Percentiles rank a stretch among this genome's conserved stretches.
phyloP scores from a whole-genome alignment of 2,888 invertebrate genomes.

The Leucophenga montana region DNA sequence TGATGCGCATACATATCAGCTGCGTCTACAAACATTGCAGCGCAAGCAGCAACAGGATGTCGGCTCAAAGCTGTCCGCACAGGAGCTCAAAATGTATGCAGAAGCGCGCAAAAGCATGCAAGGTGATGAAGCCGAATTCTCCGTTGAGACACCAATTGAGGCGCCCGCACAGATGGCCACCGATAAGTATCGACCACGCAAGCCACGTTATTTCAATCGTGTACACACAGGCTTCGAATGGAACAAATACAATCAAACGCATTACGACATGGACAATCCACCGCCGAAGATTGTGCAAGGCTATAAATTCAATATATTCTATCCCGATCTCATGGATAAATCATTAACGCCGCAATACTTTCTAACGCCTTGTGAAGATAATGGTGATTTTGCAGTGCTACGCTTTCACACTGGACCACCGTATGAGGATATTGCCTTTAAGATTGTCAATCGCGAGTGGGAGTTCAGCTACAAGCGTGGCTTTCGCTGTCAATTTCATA shows the following conservation, averaged over 20 bases:
- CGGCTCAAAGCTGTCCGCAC: conserved; percentile 36
- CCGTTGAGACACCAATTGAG: conserved; percentile 89
- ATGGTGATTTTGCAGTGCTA: conserved; percentile 94
- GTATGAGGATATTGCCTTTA: conserved; percentile 99
- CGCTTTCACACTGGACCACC: conserved; percentile 99
- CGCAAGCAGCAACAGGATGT: conserved; percentile 60
- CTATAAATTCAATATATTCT: conserved; percentile 99
- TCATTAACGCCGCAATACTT: conserved; percentile 93
- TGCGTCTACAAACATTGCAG: conserved; percentile 50
- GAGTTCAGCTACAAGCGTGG: conserved; percentile 98
- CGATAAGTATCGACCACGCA: conserved; percentile 97
- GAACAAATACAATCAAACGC: conserved; percentile 99
- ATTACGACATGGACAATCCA: conserved; percentile 99
- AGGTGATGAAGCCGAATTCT: conserved; percentile 91
- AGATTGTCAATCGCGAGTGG: conserved; percentile 99
- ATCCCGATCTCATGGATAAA: conserved; percentile 98
- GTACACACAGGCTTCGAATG: conserved; percentile 99
- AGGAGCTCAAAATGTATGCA: conserved; percentile 81
- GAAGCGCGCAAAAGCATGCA: conserved; percentile 90
- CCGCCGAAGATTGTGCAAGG: conserved; percentile 99
- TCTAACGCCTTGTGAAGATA: conserved; percentile 91
- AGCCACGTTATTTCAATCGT: conserved; percentile 97
- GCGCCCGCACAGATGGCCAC: conserved; percentile 89
- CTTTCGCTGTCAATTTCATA: conserved; percentile 99
- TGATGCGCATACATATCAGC: conserved; percentile 47